Conservation (phyloP, 2,888 invertebrate genomes). For the Oscheius myriophilus region DNA sequence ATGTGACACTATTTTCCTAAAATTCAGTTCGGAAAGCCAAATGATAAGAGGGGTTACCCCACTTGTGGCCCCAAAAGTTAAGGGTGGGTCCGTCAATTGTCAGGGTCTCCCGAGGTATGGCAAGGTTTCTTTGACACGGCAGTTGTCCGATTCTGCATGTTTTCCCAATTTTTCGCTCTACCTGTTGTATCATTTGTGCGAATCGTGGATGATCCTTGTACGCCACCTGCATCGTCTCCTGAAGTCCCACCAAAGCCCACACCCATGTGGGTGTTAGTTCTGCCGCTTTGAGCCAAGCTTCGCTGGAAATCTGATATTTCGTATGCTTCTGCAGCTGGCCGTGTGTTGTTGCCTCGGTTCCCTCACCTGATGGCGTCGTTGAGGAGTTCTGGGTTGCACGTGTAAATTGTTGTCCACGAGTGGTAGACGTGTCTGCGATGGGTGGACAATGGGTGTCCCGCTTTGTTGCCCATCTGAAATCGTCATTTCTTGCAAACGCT, state of each 20-base stretch:
- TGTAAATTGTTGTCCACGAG: conserved; percentile 52
- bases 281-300: conserved; percentile 56
- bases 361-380: conserved; percentile 50
- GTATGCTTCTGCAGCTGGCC: not conserved
- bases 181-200: conserved; percentile 51
- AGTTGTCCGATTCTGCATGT: too few species aligned
- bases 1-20: too few species aligned
- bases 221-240: conserved; percentile 53
- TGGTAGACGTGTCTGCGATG: conserved; percentile 52
- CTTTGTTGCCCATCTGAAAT: conserved; percentile 47
- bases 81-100: too few species aligned
- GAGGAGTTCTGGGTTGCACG: conserved; percentile 44
- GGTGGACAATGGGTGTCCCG: conserved; percentile 40
- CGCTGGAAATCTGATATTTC: conserved; percentile 36
- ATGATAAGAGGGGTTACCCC: too few species aligned
- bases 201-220: conserved; percentile 53
- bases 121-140: too few species aligned
- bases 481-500: too few species aligned
- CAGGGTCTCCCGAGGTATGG: too few species aligned
- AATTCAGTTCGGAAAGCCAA: too few species aligned
- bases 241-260: conserved; percentile 56
- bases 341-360: not conserved
- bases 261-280: conserved; percentile 60
- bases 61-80: too few species aligned
- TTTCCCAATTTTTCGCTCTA: not conserved